A percentile compares a stretch with the other conserved stretches of the same genome.
Evolutionary conservation across 2,888 invertebrate species (phyloP).

Genomic region (Drosophila anceps): DNA sequence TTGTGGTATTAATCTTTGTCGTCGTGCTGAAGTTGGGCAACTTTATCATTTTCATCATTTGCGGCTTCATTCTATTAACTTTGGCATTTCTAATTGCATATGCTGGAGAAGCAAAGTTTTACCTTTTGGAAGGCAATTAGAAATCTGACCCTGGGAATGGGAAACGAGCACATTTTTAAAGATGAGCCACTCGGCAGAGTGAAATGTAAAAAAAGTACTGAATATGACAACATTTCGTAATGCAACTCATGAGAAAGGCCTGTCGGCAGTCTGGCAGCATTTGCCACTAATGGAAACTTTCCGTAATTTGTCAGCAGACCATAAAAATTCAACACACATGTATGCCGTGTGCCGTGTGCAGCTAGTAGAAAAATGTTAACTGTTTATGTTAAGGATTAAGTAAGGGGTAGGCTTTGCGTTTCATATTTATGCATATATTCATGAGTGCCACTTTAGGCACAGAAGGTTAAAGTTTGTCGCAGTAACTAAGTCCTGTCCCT

Average conservation of each 20-base stretch:
- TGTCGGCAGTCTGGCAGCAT: slow-evolving; percentile 17
- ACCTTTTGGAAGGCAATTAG: slow-evolving; percentile 49
- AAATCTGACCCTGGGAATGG: slow-evolving; percentile 48
- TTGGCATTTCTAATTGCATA: slow-evolving; percentile 44
- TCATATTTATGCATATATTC: slow-evolving; percentile 47
- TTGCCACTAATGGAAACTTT: slow-evolving; percentile 73
- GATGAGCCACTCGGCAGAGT: slow-evolving; percentile 4
- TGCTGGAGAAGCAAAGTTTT: slow-evolving; percentile 13
- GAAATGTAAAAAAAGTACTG: background rate
- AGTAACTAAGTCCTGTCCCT: slow-evolving; percentile 35
- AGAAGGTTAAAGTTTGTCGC: slow-evolving; percentile 71
- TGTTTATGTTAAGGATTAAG: slow-evolving; percentile 41
- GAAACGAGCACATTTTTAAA: slow-evolving; percentile 7
- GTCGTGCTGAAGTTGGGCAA: slow-evolving; percentile 46
- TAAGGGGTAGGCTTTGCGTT: background rate
- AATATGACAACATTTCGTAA: slow-evolving; percentile 31
- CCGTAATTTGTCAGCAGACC: slow-evolving; percentile 77
- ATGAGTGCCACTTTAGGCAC: slow-evolving; percentile 51
- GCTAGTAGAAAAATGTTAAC: slow-evolving; percentile 63
- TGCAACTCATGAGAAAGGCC: slow-evolving; percentile 39
- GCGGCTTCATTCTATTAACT: slow-evolving; percentile 51
- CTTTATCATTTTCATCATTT: slow-evolving; percentile 42
- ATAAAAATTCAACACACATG: slow-evolving; percentile 58
- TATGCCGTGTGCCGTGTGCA: slow-evolving; percentile 59
- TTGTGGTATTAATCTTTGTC: slow-evolving; percentile 77